Conservation (phyloP, 2,797 vertebrate genomes). For the Pseudochirops cupreus region DNA sequence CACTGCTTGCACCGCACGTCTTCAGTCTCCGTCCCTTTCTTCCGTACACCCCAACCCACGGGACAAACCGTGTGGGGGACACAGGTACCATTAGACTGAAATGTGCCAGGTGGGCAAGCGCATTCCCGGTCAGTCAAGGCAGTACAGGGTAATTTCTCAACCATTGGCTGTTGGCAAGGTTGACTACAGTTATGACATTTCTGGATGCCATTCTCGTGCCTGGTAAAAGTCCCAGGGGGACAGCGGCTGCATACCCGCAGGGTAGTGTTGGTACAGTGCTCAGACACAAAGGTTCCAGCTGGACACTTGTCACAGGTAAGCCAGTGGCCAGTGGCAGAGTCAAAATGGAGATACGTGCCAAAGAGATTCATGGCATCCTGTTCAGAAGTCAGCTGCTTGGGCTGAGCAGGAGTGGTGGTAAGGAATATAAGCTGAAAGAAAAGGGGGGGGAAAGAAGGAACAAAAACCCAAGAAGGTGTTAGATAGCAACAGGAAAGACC, state of each 20-base stretch:
- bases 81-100: constrained; percentile 87
- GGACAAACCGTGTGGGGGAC: constrained; percentile 90
- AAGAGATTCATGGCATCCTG: constrained; percentile 86
- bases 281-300: constrained; percentile 93
- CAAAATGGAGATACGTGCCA: constrained; percentile 91
- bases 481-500: neutral
- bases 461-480: constrained; percentile 41
- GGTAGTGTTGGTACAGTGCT: constrained; percentile 90
- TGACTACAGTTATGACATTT: constrained; percentile 92
- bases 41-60: constrained; percentile 92
- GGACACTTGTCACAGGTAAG: constrained; percentile 96
- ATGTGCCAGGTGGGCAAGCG: constrained; percentile 90
- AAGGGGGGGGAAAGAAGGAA: constrained; percentile 36
- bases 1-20: constrained; percentile 94
- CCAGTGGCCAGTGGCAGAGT: constrained; percentile 88
- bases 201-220: constrained; percentile 93
- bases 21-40: constrained; percentile 91
- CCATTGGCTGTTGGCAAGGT: constrained; percentile 88
- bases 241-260: constrained; percentile 94
- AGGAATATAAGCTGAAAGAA: constrained; percentile 90
- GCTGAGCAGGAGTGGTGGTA: constrained; percentile 85
- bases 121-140: constrained; percentile 93
- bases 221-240: constrained; percentile 91
- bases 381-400: constrained; percentile 83
- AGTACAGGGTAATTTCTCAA: constrained; percentile 91